Percentiles rank a stretch among this genome's conserved stretches.
These are phyloP conservation scores for Drosophila stalkeri DNA, from an alignment of 2,888 invertebrate species.

Conservation along the genomic window DNA sequence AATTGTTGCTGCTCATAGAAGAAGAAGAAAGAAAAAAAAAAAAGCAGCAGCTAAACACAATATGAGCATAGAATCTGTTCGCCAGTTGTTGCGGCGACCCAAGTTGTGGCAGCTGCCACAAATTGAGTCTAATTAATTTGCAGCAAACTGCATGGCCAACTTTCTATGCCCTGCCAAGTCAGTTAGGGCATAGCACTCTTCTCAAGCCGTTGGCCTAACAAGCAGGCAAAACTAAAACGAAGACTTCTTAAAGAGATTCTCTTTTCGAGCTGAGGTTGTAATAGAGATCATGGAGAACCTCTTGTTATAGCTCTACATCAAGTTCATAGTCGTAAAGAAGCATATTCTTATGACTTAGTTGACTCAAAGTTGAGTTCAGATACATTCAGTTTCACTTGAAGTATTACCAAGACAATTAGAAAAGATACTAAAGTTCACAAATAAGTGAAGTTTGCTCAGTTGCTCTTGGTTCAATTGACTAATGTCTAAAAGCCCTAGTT, in stretches of 20 bases:
- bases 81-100: slow-evolving; percentile 9
- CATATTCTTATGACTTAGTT: neutral
- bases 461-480: neutral
- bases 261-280: neutral
- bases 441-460: neutral
- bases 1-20: slow-evolving; percentile 47
- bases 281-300: neutral
- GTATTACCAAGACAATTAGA: neutral
- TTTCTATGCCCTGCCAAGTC: slow-evolving; percentile 45
- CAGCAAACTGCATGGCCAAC: slow-evolving; percentile 53
- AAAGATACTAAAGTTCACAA: too few species aligned
- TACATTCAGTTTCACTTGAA: neutral
- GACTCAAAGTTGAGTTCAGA: neutral
- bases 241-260: neutral
- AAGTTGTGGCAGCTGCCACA: slow-evolving; percentile 54
- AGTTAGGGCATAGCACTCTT: neutral
- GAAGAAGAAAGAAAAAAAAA: slow-evolving; percentile 3
- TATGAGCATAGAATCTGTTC: slow-evolving; percentile 70
- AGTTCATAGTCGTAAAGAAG: neutral
- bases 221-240: neutral
- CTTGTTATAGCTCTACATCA: neutral
- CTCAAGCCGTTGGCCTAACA: neutral
- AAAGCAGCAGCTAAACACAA: slow-evolving; percentile 47
- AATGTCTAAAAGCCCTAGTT: neutral
- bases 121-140: slow-evolving; percentile 75